Evolutionary conservation across 1,140 invertebrate species (phyloP).

Genomic region (Octopus sinensis): DNA sequence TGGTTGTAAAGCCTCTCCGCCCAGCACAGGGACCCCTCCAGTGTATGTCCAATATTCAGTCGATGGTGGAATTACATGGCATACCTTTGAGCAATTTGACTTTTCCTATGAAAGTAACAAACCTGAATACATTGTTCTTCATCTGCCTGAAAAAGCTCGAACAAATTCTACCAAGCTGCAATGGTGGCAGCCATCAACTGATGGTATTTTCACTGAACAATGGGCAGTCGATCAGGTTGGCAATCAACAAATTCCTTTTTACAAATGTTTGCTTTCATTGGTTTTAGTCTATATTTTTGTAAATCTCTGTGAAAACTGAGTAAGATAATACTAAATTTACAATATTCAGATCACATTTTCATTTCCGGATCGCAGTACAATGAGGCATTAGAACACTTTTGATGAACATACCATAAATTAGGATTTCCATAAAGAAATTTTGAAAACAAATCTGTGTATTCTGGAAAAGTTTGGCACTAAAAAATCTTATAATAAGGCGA

Average conservation of each 20-base stretch:
- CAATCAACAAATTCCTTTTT: neutral
- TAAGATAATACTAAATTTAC: no score
- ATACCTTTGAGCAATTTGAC: slow-evolving; percentile 54
- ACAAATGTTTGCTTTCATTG: no score
- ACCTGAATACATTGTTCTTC: slow-evolving; percentile 48
- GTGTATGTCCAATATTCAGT: slow-evolving; percentile 56
- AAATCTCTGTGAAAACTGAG: no score
- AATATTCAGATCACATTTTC: no score
- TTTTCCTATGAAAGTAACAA: slow-evolving; percentile 45
- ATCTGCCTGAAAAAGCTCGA: slow-evolving; percentile 49
- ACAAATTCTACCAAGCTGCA: slow-evolving; percentile 52
- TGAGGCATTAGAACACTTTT: no score
- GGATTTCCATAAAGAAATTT: no score
- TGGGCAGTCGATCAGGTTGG: slow-evolving; percentile 59
- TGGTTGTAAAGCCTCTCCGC: slow-evolving; percentile 36
- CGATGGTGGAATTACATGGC: slow-evolving; percentile 57
- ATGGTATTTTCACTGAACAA: slow-evolving; percentile 51
- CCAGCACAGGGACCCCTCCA: slow-evolving; percentile 34
- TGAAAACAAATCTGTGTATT: no score
- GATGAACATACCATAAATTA: no score
- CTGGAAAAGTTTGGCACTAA: no score
- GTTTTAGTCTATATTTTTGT: no score
- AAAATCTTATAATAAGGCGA: no score
- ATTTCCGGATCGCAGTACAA: no score
- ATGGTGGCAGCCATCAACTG: slow-evolving; percentile 57